Percentiles rank a stretch among this genome's conserved stretches.
These are phyloP conservation scores for Panzeria rudis DNA, from an alignment of 2,888 invertebrate genomes.

Conservation along the genomic window DNA sequence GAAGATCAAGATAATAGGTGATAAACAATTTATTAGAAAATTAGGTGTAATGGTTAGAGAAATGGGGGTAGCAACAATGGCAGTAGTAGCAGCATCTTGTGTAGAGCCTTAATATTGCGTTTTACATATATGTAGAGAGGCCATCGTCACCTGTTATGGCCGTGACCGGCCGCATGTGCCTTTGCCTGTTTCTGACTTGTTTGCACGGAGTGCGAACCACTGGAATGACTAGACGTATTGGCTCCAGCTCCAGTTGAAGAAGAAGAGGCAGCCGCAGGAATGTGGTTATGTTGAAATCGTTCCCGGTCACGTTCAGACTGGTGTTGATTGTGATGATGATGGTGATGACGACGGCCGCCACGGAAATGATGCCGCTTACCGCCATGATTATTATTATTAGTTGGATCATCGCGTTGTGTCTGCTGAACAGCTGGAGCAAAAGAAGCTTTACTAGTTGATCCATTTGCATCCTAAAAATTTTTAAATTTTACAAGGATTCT, in stretches of 20 bases:
- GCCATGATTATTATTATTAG: slow-evolving; percentile 81
- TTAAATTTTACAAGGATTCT: neutral
- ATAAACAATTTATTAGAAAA: slow-evolving; percentile 55
- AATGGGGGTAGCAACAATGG: slow-evolving; percentile 59
- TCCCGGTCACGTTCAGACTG: slow-evolving; percentile 77
- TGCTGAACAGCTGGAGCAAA: slow-evolving; percentile 80
- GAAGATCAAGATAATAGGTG: neutral
- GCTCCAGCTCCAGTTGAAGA: slow-evolving; percentile 51
- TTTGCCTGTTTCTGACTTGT: slow-evolving; percentile 79
- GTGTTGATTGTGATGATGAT: slow-evolving; percentile 78
- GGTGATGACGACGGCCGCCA: slow-evolving; percentile 78
- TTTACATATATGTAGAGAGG: slow-evolving; percentile 69
- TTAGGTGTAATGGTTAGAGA: slow-evolving; percentile 65
- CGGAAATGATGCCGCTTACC: slow-evolving; percentile 76
- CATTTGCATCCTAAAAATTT: slow-evolving; percentile 62
- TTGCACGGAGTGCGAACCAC: slow-evolving; percentile 71
- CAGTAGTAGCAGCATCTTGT: slow-evolving; percentile 64
- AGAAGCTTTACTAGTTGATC: slow-evolving; percentile 68
- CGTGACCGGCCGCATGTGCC: slow-evolving; percentile 78
- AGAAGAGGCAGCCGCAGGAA: slow-evolving; percentile 56
- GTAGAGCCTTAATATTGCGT: slow-evolving; percentile 66
- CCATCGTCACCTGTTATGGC: slow-evolving; percentile 83
- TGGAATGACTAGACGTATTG: slow-evolving; percentile 69
- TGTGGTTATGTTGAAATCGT: slow-evolving; percentile 74
- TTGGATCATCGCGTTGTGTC: slow-evolving; percentile 80